Evolutionary conservation across 2,797 vertebrate genomes (phyloP).

Genomic region (Sebastes matsubarae): DNA sequence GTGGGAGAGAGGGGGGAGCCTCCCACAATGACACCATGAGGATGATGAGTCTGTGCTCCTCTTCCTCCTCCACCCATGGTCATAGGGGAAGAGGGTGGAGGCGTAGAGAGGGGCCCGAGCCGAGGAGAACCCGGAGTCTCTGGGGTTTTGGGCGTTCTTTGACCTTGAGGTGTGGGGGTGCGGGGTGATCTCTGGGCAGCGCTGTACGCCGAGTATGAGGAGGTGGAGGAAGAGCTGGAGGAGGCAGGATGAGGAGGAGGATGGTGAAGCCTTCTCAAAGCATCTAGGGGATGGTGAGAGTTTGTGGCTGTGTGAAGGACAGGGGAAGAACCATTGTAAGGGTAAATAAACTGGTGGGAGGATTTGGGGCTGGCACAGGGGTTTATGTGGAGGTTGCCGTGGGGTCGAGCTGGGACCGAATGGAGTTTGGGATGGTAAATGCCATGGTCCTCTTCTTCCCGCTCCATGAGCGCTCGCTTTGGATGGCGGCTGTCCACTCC

Average conservation of each 20-base stretch:
- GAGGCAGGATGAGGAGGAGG: conserved; percentile 66
- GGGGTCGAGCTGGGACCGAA: conserved; percentile 66
- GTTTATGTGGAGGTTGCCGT: conserved; percentile 72
- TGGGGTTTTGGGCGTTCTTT: conserved; percentile 75
- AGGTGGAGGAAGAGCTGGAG: conserved; percentile 58
- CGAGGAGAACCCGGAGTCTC: conserved; percentile 72
- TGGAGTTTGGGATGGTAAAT: conserved; percentile 80
- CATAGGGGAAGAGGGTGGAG: conserved; percentile 74
- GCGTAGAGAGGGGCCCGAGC: conserved; percentile 70
- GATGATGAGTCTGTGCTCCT: conserved; percentile 63
- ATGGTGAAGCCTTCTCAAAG: conserved; percentile 71
- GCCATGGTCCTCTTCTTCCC: conserved; percentile 77
- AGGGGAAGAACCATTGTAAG: conserved; percentile 84
- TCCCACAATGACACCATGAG: conserved; percentile 60
- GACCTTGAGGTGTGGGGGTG: conserved; percentile 76
- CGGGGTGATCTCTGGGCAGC: conserved; percentile 76
- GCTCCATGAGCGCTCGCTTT: conserved; percentile 67
- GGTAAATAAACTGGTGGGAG: conserved; percentile 77
- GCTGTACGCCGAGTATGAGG: conserved; percentile 65
- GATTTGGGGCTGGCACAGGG: conserved; percentile 77
- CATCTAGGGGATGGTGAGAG: conserved; percentile 71
- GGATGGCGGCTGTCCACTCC: conserved; percentile 61
- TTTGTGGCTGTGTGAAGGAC: conserved; percentile 68
- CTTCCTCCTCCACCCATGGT: conserved; percentile 60
- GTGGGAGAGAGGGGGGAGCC: conserved; percentile 66